Conservation (phyloP, 2,113 vertebrate genomes). For the Panthera leo region DNA sequence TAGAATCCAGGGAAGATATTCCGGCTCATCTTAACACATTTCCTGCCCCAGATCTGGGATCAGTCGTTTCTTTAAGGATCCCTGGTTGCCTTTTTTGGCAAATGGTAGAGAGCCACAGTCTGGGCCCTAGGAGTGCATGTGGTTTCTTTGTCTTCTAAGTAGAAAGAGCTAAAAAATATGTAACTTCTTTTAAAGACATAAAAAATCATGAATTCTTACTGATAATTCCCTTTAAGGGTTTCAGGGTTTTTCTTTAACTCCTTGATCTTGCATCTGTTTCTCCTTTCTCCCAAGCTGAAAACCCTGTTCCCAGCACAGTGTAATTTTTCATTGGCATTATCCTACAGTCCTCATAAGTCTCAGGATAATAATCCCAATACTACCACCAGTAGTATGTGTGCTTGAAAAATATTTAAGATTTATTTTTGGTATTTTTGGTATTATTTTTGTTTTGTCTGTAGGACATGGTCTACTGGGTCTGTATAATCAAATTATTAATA, state of each 20-base stretch:
- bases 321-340: neutral
- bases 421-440: neutral
- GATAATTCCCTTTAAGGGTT: neutral
- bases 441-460: neutral
- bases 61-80: neutral
- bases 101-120: neutral
- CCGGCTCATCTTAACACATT: neutral
- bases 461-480: neutral
- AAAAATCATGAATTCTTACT: neutral
- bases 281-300: neutral
- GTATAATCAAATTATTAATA: neutral
- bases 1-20: neutral
- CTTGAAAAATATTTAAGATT: constrained; percentile 12
- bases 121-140: neutral
- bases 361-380: neutral
- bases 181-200: neutral
- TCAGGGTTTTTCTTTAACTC: neutral
- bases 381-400: neutral
- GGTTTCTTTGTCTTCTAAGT: neutral
- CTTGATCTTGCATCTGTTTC: neutral
- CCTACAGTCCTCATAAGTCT: neutral
- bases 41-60: neutral
- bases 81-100: neutral
- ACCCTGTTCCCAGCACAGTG: neutral
- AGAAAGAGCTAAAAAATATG: neutral